Evolutionary conservation across 1,140 invertebrate genomes (phyloP), one percentile per base, ranked within the genome.

Genomic region (Bombus ignitus): DNA sequence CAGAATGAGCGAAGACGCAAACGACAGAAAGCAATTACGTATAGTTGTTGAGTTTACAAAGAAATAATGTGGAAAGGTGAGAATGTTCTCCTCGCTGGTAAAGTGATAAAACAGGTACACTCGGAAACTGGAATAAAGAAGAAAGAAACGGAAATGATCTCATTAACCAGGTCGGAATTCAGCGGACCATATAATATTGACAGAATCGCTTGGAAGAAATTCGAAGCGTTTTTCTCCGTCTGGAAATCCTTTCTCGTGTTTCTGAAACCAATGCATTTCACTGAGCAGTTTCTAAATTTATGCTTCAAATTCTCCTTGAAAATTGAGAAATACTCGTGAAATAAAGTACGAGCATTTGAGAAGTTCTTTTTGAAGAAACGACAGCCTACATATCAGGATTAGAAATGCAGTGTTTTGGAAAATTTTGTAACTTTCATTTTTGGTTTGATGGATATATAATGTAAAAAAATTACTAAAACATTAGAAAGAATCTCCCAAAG

Each of bases 191-290:
- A 91, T 86, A 86, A 91, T 87, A 86, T 79, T 81, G 66, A 25
- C 59, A 81, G 86, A 91, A 89, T 91, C 89, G 75, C 70, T 90
- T 57, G 89, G 88, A 91, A 91, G 81, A 80, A 89, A 90, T 88
- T 83, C 85, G 76, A 59, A 57, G n/a, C 32, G 57, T 35, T 72
- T 71, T 62, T 72, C 37, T 28, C 62, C n/a, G 35, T 76, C 59
- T 22, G 44, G 5, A 83, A 78, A 68, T 53, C 71, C 44, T 70
- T 62, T n/a, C 59, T 42, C n/a, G 47, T 59, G 37, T 68, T 37
- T n/a, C 37, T 32, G 42, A 62, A 28, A 4, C 44, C 25, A 57
- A 70, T 62, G 37, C 18, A 71, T 78, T 84, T 78, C 75, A 1
- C 1, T 2, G 66, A 57, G 37, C 57, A 78, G 79, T 84, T 78